Percentiles rank a stretch among this genome's conserved stretches.
Conservation (phyloP, 2,797 vertebrate genomes). For the Sphenodon punctatus region DNA sequence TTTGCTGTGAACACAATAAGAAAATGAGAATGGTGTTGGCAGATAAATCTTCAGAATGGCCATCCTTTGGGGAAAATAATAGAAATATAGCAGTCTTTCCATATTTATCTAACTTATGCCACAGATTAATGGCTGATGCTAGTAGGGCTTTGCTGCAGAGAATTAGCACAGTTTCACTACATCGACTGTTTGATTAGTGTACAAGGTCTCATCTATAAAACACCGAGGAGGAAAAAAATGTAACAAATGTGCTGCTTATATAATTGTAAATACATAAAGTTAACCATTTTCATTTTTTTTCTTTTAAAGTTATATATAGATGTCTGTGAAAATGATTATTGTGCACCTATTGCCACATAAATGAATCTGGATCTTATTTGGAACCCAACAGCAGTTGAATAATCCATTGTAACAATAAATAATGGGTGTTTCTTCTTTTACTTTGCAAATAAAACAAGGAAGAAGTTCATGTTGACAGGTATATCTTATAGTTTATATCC, state of each 20-base stretch:
- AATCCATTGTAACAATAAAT: not conserved
- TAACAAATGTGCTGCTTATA: not conserved
- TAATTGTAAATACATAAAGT: slow-evolving; percentile 10
- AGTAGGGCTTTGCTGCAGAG: not conserved
- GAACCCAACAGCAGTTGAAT: not conserved
- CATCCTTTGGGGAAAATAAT: slow-evolving; percentile 36
- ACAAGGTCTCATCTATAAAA: slow-evolving; percentile 8
- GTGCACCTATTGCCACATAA: slow-evolving; percentile 35
- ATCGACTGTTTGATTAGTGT: slow-evolving; percentile 17
- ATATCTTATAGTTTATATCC: too few relatives aligned
- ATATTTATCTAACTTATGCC: slow-evolving; percentile 22
- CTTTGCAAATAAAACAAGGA: too few relatives aligned
- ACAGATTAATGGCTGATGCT: slow-evolving; percentile 30
- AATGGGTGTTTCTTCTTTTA: not conserved
- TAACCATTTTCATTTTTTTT: slow-evolving; percentile 1
- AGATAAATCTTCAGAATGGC: slow-evolving; percentile 50
- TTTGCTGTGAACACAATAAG: not conserved
- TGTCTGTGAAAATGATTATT: slow-evolving; percentile 15
- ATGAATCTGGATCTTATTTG: not conserved
- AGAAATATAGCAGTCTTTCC: slow-evolving; percentile 27
- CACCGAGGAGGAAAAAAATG: not conserved
- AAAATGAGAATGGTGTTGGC: not conserved
- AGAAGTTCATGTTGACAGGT: too few relatives aligned
- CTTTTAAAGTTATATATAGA: not conserved
- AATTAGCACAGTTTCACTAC: not conserved